Base-by-base conservation (phyloP, 1,140 invertebrate genomes). In the Ditylenchus dipsaci region DNA sequence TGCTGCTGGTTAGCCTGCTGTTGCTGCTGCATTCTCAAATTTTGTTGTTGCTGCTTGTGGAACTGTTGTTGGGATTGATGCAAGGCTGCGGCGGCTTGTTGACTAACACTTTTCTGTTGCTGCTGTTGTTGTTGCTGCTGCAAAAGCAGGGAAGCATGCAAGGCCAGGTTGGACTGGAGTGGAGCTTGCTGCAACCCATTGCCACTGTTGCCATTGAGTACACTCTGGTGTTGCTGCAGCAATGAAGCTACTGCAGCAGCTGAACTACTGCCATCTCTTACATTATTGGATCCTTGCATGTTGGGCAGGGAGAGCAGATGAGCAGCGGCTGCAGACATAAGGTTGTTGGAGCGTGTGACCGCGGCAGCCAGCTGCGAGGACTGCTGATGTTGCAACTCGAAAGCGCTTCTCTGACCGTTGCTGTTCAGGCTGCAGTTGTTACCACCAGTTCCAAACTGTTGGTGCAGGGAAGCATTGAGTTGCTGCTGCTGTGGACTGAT, bases 401-500 rank as follows among this genome's bases (percentile, higher is more conserved):
- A 38, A 38, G 33, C 33, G 11, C 33, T 38, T 38, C 33, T 38
- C 33, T 21, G 49, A 19, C 8, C 15, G 11, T 38, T 38, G 33
- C 3, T 38, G 23, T 53, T 53, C n/a, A 21, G 8, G 8, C 49
- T 7, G 23, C 15, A 7, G 23, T 3, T 33, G 56, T 23, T 69
- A 66, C 7, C 43, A 66, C 68, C 56, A 45, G 26, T 56, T 59
- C 68, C 59, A 33, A 61, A 67, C 42, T 29, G 26, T 65, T 53
- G 49, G n/a, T 53, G 49, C 3, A 53, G 49, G 8, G 49, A 53
- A 19, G 49, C 23, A 26, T 19, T 26, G 1, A 53, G 8, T 53
- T 53, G 49, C 15, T 53, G 43, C n/a, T n/a, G 53, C n/a, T 61
- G 59, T 7, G 59, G 59, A 61, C 59, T 61, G 3, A 33, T 61